Evolutionary conservation across 1,140 invertebrate species (phyloP).

Genomic region (Anthonomus grandis): DNA sequence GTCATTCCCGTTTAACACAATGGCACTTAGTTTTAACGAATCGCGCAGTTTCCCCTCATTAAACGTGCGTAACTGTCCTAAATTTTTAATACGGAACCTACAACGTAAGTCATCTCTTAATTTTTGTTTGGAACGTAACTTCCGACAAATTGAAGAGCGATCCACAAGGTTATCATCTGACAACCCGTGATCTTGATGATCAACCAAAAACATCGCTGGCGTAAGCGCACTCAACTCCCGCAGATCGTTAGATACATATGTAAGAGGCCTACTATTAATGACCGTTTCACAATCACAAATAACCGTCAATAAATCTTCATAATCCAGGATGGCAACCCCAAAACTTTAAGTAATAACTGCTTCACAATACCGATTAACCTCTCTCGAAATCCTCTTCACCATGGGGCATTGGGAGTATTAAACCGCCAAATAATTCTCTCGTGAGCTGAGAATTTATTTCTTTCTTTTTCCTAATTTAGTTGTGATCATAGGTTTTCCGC

Average conservation of each 20-base stretch:
- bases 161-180: constrained; percentile 15
- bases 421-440: constrained; percentile 18
- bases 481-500: constrained; percentile 34
- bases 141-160: constrained; percentile 14
- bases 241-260: constrained; percentile 13
- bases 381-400: constrained; percentile 37
- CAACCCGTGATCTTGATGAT: constrained; percentile 10
- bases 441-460: not conserved
- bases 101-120: constrained; percentile 13
- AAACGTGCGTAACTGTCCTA: constrained; percentile 14
- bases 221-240: too few species aligned
- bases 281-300: constrained; percentile 36
- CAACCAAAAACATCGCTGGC: too few species aligned
- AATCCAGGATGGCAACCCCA: constrained; percentile 2
- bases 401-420: too few species aligned
- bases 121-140: constrained; percentile 14
- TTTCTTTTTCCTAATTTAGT: constrained; percentile 30
- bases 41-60: constrained; percentile 1
- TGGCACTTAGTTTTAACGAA: constrained; percentile 8
- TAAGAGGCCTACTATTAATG: constrained; percentile 36
- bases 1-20: constrained; percentile 16
- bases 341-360: constrained; percentile 3
- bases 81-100: constrained; percentile 18
- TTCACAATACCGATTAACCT: not conserved
- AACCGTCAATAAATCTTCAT: constrained; percentile 5